Evolutionary conservation across 2,797 vertebrate genomes (phyloP).

Genomic region (Urosaurus nigricauda): DNA sequence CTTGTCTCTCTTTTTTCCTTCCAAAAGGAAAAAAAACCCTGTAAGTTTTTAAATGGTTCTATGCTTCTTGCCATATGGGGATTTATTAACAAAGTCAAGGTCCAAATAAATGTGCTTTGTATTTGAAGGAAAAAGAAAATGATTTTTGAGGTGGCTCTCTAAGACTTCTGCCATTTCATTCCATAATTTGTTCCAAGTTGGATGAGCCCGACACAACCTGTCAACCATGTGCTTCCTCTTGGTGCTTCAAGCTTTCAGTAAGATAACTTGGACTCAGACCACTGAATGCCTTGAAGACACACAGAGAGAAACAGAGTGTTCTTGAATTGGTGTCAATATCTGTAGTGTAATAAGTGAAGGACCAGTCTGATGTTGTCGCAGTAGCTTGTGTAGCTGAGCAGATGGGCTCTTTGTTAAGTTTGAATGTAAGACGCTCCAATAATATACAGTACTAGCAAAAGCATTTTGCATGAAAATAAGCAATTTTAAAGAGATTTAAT

Average conservation of each 20-base stretch:
- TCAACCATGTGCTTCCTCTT: slow-evolving; percentile 48
- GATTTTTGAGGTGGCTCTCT: slow-evolving; percentile 39
- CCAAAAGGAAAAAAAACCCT: background rate
- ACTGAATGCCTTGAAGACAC: slow-evolving; percentile 51
- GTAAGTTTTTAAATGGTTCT: slow-evolving; percentile 26
- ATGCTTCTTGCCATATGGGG: slow-evolving; percentile 39
- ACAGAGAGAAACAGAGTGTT: slow-evolving; percentile 48
- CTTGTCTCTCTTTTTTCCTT: slow-evolving; percentile 29
- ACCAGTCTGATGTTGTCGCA: slow-evolving; percentile 35
- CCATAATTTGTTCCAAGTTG: slow-evolving; percentile 47
- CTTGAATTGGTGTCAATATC: slow-evolving; percentile 52
- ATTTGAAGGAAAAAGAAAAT: slow-evolving; percentile 21
- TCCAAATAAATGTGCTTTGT: slow-evolving; percentile 45
- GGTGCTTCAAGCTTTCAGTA: slow-evolving; percentile 51
- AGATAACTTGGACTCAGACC: slow-evolving; percentile 50
- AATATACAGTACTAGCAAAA: background rate
- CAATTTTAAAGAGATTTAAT: background rate
- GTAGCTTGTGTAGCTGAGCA: slow-evolving; percentile 39
- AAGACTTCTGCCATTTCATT: slow-evolving; percentile 35
- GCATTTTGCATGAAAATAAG: background rate
- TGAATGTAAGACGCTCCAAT: slow-evolving; percentile 40
- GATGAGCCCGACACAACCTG: slow-evolving; percentile 48
- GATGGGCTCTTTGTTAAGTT: slow-evolving; percentile 43
- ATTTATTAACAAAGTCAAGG: slow-evolving; percentile 33
- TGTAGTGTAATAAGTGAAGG: slow-evolving; percentile 42